A percentile compares a stretch with the other conserved stretches of the same genome.
phyloP scores from a whole-genome alignment of 2,797 vertebrate genomes.

The Lateolabrax maculatus region DNA sequence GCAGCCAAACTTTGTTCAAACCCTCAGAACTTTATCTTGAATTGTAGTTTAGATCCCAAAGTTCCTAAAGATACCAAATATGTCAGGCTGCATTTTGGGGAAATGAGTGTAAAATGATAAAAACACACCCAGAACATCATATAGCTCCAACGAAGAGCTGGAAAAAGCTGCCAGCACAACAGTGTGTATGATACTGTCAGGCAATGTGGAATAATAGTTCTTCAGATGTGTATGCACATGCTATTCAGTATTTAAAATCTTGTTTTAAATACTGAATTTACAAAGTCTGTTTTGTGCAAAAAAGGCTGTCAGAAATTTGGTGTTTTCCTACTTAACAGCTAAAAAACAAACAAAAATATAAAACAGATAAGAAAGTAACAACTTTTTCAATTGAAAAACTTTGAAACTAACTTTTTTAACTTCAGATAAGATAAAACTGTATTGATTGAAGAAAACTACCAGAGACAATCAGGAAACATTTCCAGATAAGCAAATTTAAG shows the following conservation, averaged over 20 bases:
- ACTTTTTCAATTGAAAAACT: neutral
- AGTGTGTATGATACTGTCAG: neutral
- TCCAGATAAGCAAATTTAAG: neutral
- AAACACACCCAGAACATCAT: neutral
- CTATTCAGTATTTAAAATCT: neutral
- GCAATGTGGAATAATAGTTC: too few relatives aligned
- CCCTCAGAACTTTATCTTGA: neutral
- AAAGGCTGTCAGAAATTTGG: neutral
- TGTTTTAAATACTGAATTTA: neutral
- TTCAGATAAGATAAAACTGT: neutral
- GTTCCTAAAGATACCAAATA: neutral
- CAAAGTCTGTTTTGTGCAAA: neutral
- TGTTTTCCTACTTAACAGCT: neutral
- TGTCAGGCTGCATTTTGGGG: neutral
- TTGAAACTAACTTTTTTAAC: neutral
- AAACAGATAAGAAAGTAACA: neutral
- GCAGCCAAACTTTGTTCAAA: conserved; percentile 12
- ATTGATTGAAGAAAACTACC: neutral
- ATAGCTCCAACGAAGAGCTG: neutral
- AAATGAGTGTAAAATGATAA: neutral
- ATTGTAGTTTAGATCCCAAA: neutral
- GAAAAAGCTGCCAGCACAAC: neutral
- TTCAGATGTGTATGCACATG: neutral
- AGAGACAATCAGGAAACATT: neutral
- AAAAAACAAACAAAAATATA: neutral